A percentile compares a stretch with the other conserved stretches of the same genome.
These are phyloP conservation scores for Willisornis vidua DNA, from an alignment of 2,113 vertebrate species.

Conservation along the genomic window DNA sequence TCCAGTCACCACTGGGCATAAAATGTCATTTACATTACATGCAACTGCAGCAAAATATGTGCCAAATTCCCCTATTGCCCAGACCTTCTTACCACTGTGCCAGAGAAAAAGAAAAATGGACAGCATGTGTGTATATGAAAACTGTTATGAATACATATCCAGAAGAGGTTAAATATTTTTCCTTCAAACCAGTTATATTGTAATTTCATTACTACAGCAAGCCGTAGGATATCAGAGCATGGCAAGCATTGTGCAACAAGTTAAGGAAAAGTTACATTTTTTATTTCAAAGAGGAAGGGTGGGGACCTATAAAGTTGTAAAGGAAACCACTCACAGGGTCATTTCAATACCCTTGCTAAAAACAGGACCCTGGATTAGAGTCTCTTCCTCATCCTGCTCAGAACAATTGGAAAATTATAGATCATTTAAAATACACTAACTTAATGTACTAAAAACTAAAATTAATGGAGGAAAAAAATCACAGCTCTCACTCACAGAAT, in stretches of 20 bases:
- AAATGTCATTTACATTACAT: not conserved
- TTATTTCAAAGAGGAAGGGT: slow-evolving; percentile 60
- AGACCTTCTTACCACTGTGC: not conserved
- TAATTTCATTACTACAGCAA: not conserved
- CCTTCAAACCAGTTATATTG: not conserved
- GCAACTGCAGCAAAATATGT: not conserved
- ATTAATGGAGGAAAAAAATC: not conserved
- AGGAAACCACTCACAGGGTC: slow-evolving; percentile 51
- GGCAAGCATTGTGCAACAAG: not conserved
- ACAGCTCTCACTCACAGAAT: not conserved
- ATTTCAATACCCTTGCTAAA: slow-evolving; percentile 64
- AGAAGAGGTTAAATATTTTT: not conserved
- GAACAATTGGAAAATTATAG: slow-evolving; percentile 57
- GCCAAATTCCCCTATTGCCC: not conserved
- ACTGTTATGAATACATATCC: not conserved
- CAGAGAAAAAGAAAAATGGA: not conserved
- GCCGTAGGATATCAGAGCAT: not conserved
- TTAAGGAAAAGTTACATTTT: not conserved
- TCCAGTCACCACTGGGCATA: not conserved
- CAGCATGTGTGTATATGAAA: not conserved
- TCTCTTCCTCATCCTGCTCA: slow-evolving; percentile 63
- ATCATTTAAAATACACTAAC: not conserved
- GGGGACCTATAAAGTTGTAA: slow-evolving; percentile 41
- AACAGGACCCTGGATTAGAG: slow-evolving; percentile 9
- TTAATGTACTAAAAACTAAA: not conserved